Evolutionary conservation across 2,888 invertebrate genomes (phyloP), one percentile per base, ranked within the genome.

Genomic region (Busseola fusca): DNA sequence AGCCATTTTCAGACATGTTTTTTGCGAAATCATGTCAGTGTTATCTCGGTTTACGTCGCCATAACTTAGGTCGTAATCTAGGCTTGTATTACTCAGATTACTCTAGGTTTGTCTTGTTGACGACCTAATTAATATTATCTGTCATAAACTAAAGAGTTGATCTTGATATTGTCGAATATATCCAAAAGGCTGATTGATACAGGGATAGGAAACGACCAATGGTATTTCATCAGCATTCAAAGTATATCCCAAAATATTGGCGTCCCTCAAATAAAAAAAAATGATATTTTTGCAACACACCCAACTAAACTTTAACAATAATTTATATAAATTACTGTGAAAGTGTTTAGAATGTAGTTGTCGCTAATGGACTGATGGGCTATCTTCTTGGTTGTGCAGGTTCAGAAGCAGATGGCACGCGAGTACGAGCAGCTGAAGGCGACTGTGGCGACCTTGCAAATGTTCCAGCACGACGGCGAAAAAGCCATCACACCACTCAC

Each of bases 381-480:
- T 59, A 48, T 63, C 63, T 6, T 74, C 48, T 69, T 78, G 69
- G n/a, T 76, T 84, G 77, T 84, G 0, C 91, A 98, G 98, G 97
- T 99, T 34, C 98, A 98, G 89, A 97, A 98, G 88, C 98, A 98
- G 92, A 97, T 99, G 89, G 97, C 97, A 58, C 97, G 97, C 72
- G 99, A 99, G 92, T 98, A 98, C 92, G 98, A 98, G 87, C 97
- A 98, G 92, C 97, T 99, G 62, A 99, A 99, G 93, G 97, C 97
- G 78, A 97, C 98, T 27, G 97, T 97, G 85, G 97, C 97, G 58
- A 97, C 97, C 3, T 92, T 98, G 78, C 97, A 97, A 87, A 96
- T 97, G 87, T 97, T 98, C 89, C 97, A 97, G 91, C 96, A 96
- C 74, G 97, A 97, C 82, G 96, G 97, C 1, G 97, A 95, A 71